A percentile compares a stretch with the other conserved stretches of the same genome.
Conservation (phyloP, 1,140 invertebrate genomes). For the Musca vetustissima region DNA sequence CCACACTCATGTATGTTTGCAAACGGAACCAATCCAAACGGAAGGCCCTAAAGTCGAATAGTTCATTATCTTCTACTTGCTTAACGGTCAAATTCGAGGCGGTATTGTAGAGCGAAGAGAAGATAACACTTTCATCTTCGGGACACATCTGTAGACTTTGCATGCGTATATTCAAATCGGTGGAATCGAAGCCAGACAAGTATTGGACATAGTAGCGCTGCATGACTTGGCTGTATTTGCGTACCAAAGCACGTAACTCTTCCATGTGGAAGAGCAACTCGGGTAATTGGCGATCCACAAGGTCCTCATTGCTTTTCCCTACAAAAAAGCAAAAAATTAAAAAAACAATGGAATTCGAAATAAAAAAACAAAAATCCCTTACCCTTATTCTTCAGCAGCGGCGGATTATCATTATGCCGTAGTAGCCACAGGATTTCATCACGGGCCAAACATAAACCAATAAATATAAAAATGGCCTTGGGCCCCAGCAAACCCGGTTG, state of each 20-base stretch:
- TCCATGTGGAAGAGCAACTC: constrained; percentile 98
- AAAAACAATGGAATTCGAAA: no score
- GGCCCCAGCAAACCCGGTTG: constrained; percentile 96
- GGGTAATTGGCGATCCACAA: constrained; percentile 91
- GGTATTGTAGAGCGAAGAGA: constrained; percentile 89
- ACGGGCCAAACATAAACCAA: constrained; percentile 90
- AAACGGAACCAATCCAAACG: constrained; percentile 96
- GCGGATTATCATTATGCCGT: constrained; percentile 94
- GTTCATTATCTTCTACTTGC: constrained; percentile 95
- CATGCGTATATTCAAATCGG: constrained; percentile 87
- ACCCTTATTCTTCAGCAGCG: constrained; percentile 78
- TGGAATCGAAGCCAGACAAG: constrained; percentile 92
- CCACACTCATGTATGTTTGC: constrained; percentile 90
- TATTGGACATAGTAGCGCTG: constrained; percentile 98
- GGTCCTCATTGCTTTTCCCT: constrained; percentile 79
- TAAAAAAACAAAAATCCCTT: not conserved
- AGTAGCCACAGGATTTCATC: constrained; percentile 98
- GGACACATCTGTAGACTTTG: constrained; percentile 83
- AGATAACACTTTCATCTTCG: constrained; percentile 93
- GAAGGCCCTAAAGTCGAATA: constrained; percentile 94
- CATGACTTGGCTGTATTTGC: constrained; percentile 96
- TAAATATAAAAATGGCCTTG: constrained; percentile 95
- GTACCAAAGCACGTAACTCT: constrained; percentile 87
- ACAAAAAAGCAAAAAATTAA: no score
- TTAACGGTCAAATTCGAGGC: constrained; percentile 87